Conservation (phyloP, 2,797 vertebrate genomes). For the Halcyon leucocephala region DNA sequence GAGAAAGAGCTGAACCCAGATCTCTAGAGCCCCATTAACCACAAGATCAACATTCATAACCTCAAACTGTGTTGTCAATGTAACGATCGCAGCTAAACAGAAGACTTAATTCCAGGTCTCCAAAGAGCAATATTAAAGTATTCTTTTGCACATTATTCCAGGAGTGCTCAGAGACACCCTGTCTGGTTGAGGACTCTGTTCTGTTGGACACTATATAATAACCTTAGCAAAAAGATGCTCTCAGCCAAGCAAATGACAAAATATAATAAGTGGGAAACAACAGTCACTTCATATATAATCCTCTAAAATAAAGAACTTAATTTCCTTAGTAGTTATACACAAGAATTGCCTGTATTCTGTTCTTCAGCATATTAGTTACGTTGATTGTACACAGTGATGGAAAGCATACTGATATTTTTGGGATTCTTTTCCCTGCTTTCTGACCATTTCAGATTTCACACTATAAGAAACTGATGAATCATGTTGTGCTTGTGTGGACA, state of each 20-base stretch:
- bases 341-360: not conserved
- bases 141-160: not conserved
- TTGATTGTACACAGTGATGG: not conserved
- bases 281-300: not conserved
- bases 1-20: not conserved
- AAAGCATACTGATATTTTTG: not conserved
- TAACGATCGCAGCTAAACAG: constrained; percentile 1
- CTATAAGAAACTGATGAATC: not conserved
- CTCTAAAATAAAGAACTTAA: not conserved
- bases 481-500: not conserved
- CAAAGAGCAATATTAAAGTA: not conserved
- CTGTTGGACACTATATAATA: not conserved
- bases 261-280: not conserved
- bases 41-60: constrained; percentile 7
- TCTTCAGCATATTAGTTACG: not conserved
- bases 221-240: not conserved
- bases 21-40: constrained; percentile 37
- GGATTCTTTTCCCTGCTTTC: not conserved
- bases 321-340: not conserved
- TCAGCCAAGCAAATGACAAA: not conserved
- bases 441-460: not conserved
- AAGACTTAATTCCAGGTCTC: constrained; percentile 20
- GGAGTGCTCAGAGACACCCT: not conserved
- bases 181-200: not conserved
- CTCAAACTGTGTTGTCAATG: not conserved